Percentiles rank a stretch among this genome's conserved stretches.
These are phyloP conservation scores for Zootermopsis nevadensis DNA, from an alignment of 2,888 invertebrate species.

Conservation along the genomic window DNA sequence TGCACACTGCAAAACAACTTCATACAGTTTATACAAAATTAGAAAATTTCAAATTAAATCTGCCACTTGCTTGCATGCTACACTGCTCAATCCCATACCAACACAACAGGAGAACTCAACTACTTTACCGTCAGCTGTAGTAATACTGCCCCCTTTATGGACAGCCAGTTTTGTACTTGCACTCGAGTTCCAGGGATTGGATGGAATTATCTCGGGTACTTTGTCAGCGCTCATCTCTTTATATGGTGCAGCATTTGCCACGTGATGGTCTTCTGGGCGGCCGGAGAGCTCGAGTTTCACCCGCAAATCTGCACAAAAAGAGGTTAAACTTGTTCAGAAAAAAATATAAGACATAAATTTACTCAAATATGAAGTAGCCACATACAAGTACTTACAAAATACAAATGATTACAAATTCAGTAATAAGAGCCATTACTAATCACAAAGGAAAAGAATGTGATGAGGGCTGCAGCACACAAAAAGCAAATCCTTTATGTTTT, in stretches of 20 bases:
- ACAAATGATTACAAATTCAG: no score
- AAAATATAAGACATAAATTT: no score
- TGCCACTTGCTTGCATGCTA: no score
- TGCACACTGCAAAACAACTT: no score
- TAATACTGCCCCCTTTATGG: constrained; percentile 79
- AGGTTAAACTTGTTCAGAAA: not conserved
- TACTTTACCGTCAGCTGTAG: constrained; percentile 83
- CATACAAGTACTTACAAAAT: no score
- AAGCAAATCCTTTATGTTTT: no score
- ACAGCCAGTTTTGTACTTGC: constrained; percentile 56
- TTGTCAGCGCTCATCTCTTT: constrained; percentile 55
- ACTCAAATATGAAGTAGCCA: no score
- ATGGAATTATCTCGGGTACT: constrained; percentile 64
- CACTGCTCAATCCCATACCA: not conserved
- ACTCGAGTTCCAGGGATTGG: constrained; percentile 69
- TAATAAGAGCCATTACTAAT: no score
- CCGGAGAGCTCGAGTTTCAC: constrained; percentile 74
- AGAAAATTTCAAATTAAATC: no score
- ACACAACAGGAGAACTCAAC: not conserved
- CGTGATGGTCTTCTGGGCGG: constrained; percentile 55
- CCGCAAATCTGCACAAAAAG: constrained; percentile 74
- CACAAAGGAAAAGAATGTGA: no score
- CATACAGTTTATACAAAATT: no score
- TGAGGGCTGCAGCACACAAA: no score
- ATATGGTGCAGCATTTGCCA: constrained; percentile 49